These are phyloP conservation scores for Polyodon spathula DNA, from an alignment of 2,113 vertebrate genomes.

Conservation along the genomic window DNA sequence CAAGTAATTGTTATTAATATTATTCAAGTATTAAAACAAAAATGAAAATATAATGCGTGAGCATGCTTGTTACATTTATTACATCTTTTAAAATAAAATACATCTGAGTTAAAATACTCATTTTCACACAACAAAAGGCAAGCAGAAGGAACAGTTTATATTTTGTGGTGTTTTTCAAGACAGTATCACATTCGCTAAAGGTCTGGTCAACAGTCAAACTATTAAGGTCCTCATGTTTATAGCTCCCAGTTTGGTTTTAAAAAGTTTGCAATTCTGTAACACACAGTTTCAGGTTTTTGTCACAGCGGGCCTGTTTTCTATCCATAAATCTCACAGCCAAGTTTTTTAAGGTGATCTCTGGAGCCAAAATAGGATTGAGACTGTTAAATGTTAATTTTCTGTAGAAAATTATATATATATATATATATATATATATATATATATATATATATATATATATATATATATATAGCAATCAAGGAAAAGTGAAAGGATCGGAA, in stretches of 20 bases:
- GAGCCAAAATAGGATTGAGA: constrained; percentile 48
- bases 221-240: constrained; percentile 52
- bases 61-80: no score
- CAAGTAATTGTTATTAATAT: no score
- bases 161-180: constrained; percentile 3
- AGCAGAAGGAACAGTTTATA: background rate
- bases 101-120: background rate
- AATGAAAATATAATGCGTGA: no score
- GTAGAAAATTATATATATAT: constrained; percentile 27
- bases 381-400: constrained; percentile 48
- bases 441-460: constrained; percentile 10
- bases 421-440: constrained; percentile 15
- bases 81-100: no score
- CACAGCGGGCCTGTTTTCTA: constrained; percentile 56
- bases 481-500: constrained; percentile 18
- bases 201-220: constrained; percentile 37
- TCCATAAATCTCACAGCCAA: constrained; percentile 68
- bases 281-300: constrained; percentile 43
- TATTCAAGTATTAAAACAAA: no score
- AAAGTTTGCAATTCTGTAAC: constrained; percentile 41
- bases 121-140: background rate
- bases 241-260: constrained; percentile 52
- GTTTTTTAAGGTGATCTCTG: constrained; percentile 44
- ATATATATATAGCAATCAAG: constrained; percentile 6
- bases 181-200: constrained; percentile 32